Percentiles rank a stretch among this genome's conserved stretches.
Evolutionary conservation across 1,140 invertebrate species (phyloP).

Genomic region (Rhagoletis zephyria): DNA sequence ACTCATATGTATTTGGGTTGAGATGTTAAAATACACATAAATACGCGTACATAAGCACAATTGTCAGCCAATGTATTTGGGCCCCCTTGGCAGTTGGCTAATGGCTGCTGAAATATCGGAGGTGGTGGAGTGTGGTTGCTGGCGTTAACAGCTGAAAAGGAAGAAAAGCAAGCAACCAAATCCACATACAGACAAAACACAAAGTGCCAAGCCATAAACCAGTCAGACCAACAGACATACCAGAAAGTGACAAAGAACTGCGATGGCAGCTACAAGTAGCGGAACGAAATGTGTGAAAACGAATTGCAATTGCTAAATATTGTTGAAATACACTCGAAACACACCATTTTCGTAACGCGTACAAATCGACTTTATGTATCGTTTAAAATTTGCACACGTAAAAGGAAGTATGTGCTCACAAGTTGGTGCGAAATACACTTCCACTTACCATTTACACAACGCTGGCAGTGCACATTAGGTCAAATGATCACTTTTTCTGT

Average conservation of each 20-base stretch:
- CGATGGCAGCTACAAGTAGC: neutral
- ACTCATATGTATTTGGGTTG: no score
- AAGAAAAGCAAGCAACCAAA: conserved; percentile 33
- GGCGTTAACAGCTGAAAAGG: neutral
- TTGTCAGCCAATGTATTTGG: conserved; percentile 14
- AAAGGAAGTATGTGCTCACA: neutral
- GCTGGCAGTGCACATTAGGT: no score
- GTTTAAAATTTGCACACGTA: neutral
- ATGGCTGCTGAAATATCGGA: neutral
- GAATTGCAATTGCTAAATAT: conserved; percentile 24
- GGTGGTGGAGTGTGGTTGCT: neutral
- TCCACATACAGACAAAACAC: neutral
- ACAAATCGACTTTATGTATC: neutral
- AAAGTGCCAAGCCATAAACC: conserved; percentile 4
- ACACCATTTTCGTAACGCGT: neutral
- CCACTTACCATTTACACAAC: neutral
- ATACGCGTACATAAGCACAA: neutral
- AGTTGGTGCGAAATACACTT: neutral
- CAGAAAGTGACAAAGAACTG: conserved; percentile 29
- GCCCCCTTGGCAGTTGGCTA: neutral
- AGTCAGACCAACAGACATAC: conserved; percentile 11
- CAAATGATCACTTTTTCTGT: no score
- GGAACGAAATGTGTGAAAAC: conserved; percentile 3
- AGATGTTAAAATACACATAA: conserved; percentile 18
- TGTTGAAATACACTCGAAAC: neutral